Base-by-base conservation (phyloP, 2,797 vertebrate species). In the Apogon hyalosoma region DNA sequence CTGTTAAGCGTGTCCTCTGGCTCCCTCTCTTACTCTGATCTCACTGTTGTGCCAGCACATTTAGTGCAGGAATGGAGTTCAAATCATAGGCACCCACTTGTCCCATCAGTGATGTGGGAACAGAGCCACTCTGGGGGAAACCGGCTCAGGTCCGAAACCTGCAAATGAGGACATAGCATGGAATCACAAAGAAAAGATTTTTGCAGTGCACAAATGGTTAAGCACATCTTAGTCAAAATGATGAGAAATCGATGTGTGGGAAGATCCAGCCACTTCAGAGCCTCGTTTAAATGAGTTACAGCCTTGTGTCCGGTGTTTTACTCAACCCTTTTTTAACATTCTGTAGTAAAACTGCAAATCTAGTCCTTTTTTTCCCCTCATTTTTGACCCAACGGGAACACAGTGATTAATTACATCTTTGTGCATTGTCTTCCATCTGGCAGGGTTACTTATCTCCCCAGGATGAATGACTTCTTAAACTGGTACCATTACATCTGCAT, bases 1-100 rank as follows among this genome's bases (percentile, higher is more conserved):
- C 74, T 55, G 80, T 93, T 89, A 90, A 91, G 83, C 64, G 40
- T 84, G 80, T 93, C 84, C 88, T 90, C 77, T 90, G 74, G 77
- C 77, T 70, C 76, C 28, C 69, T 69, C 75, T 76, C 72, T 33
- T 63, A 0, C 53, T 57, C 62, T 33, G 16, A 72, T 82, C 64
- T 58, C 55, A 24, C 68, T 70, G 69, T 69, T 41, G 40, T 78
- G 80, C 77, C 80, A 82, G 71, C 59, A 78, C 48, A 80, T 84
- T 83, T 75, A 83, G 48, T 43, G 48, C 63, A 59, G 55, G 36
- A 55, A 56, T 60, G 38, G 39, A 74, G 63, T 75, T 69, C 51
- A 79, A 58, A 74, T 69, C 45, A 41, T 68, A 55, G 61, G 45
- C 39, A 54, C 62, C 52, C 45, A 28, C 69, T 65, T 42, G 61